phyloP scores from a whole-genome alignment of 2,797 vertebrate species.

The Iguana delicatissima region DNA sequence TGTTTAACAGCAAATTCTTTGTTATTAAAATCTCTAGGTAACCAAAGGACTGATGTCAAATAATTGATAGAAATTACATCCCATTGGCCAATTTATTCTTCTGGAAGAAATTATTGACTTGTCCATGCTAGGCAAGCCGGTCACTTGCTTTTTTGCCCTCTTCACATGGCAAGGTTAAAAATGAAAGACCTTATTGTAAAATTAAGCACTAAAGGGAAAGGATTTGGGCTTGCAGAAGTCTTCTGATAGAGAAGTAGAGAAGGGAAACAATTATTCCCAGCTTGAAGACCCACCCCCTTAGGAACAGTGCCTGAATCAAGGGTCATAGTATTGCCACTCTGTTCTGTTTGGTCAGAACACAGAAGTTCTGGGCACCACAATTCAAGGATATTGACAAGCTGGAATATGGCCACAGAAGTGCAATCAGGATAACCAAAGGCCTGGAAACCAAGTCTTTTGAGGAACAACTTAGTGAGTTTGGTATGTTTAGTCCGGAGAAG shows the following conservation, averaged over 20 bases:
- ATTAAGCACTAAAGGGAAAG: neutral
- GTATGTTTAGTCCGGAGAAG: no score
- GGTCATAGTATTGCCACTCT: no score
- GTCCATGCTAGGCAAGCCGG: neutral
- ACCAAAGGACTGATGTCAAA: neutral
- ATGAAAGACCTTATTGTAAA: neutral
- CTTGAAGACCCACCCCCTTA: neutral
- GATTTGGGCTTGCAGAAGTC: neutral
- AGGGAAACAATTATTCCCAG: neutral
- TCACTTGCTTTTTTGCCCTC: neutral
- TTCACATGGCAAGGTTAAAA: neutral
- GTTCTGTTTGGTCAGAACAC: no score
- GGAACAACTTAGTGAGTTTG: no score
- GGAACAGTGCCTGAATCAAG: no score
- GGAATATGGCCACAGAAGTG: no score
- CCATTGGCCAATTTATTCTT: neutral
- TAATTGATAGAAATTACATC: neutral
- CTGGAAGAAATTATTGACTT: neutral
- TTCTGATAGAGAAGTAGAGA: neutral
- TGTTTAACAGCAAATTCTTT: no score
- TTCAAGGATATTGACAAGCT: no score
- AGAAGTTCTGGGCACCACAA: no score
- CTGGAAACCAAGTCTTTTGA: no score
- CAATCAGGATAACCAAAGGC: no score
- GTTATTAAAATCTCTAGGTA: neutral